Percentiles rank a stretch among this genome's conserved stretches.
Conservation (phyloP, 2,797 vertebrate species). For the Liparis tanakae region DNA sequence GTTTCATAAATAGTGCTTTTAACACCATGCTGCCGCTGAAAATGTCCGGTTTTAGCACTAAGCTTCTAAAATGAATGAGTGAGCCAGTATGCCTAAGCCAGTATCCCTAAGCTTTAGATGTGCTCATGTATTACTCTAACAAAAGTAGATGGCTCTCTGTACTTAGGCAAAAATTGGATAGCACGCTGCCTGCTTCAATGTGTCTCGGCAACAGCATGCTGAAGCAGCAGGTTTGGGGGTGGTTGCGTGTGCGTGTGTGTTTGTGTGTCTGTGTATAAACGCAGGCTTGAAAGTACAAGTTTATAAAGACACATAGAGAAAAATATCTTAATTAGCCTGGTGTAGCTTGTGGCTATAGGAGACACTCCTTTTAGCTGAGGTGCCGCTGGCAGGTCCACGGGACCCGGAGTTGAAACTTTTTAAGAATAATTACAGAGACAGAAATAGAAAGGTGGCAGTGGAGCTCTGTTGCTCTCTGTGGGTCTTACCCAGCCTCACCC, state of each 20-base stretch:
- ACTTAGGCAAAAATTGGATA: conserved; percentile 69
- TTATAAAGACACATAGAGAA: conserved; percentile 58
- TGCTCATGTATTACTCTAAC: conserved; percentile 74
- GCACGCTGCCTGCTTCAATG: conserved; percentile 48
- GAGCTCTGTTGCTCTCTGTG: conserved; percentile 54
- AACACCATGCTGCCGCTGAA: conserved; percentile 61
- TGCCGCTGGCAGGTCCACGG: conserved; percentile 59
- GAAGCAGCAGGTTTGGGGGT: conserved; percentile 75
- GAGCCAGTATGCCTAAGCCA: conserved; percentile 70
- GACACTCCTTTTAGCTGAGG: conserved; percentile 42
- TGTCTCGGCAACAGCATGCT: conserved; percentile 64
- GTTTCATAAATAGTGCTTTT: conserved; percentile 73
- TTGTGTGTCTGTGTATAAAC: conserved; percentile 24
- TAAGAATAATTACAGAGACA: conserved; percentile 71
- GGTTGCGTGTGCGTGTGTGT: conserved; percentile 59
- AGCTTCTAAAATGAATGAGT: conserved; percentile 75
- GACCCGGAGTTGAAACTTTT: conserved; percentile 63
- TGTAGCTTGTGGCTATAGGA: conserved; percentile 47
- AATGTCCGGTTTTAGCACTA: conserved; percentile 71
- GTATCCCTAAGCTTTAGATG: conserved; percentile 74
- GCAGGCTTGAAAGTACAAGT: conserved; percentile 60
- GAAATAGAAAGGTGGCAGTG: conserved; percentile 64
- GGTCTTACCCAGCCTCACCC: conserved; percentile 66
- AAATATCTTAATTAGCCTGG: conserved; percentile 69
- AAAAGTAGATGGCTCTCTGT: conserved; percentile 69